A percentile compares a stretch with the other conserved stretches of the same genome.
Conservation (phyloP, 2,113 vertebrate genomes). For the Trichomycterus rosablanca region DNA sequence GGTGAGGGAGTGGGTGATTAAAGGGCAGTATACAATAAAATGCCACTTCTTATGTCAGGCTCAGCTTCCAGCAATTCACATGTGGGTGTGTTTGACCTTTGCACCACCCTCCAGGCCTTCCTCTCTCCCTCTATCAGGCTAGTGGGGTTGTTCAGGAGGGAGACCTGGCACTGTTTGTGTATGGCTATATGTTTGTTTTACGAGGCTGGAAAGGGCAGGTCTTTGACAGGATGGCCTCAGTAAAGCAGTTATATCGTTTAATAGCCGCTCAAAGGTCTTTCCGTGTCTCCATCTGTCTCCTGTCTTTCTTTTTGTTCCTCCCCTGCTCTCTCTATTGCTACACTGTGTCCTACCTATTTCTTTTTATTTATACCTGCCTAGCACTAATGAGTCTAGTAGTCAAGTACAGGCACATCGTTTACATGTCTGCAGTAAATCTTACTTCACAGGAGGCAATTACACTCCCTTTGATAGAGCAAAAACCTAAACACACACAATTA, state of each 20-base stretch:
- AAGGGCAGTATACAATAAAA: conserved; percentile 29
- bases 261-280: conserved; percentile 18
- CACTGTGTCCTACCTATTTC: not conserved
- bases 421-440: not conserved
- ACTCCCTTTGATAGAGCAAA: too few species aligned
- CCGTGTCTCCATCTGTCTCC: not conserved
- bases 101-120: conserved; percentile 33
- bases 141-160: conserved; percentile 2
- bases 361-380: not conserved
- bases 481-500: too few species aligned
- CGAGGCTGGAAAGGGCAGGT: conserved; percentile 12
- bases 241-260: conserved; percentile 16
- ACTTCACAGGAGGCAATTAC: not conserved
- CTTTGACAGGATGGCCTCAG: conserved; percentile 9
- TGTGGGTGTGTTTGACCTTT: conserved; percentile 48
- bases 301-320: not conserved
- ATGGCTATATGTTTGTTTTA: conserved; percentile 30
- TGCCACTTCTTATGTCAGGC: conserved; percentile 12
- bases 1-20: conserved; percentile 3
- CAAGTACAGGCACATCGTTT: not conserved
- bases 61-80: conserved; percentile 39
- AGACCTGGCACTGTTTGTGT: conserved; percentile 18
- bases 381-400: conserved; percentile 15
- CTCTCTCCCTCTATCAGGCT: conserved; percentile 11
- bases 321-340: not conserved